Evolutionary conservation across 2,888 invertebrate genomes (phyloP).

Genomic region (Agriopis leucophaearia): DNA sequence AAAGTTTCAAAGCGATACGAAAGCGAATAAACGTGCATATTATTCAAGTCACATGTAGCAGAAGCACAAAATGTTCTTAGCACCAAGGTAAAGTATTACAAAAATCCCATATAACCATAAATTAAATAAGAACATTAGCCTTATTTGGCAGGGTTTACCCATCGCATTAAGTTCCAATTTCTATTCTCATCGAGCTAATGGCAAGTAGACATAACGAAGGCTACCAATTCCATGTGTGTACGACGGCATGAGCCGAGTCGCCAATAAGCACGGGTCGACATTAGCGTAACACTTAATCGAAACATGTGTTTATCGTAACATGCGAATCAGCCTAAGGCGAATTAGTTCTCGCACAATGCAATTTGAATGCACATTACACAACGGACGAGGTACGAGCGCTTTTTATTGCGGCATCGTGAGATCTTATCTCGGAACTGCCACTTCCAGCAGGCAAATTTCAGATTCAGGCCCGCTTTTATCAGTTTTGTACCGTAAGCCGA

Average conservation of each 20-base stretch:
- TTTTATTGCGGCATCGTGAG: conserved; percentile 87
- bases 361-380: conserved; percentile 87
- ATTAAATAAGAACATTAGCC: conserved; percentile 40
- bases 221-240: conserved; percentile 54
- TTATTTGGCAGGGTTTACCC: conserved; percentile 40
- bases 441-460: conserved; percentile 86
- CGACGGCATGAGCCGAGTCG: conserved; percentile 59
- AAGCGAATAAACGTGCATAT: background rate
- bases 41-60: conserved; percentile 6
- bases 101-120: conserved; percentile 28
- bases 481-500: conserved; percentile 71
- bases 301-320: conserved; percentile 86
- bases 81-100: conserved; percentile 25
- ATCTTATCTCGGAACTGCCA: conserved; percentile 86
- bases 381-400: conserved; percentile 85
- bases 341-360: conserved; percentile 87
- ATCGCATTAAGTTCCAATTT: conserved; percentile 44
- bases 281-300: conserved; percentile 79
- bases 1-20: conserved; percentile 4
- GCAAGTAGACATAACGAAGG: conserved; percentile 41
- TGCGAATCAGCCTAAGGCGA: conserved; percentile 85
- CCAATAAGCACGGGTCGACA: conserved; percentile 66
- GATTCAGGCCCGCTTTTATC: conserved; percentile 65
- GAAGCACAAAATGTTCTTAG: conserved; percentile 10
- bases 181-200: conserved; percentile 45